These are phyloP conservation scores for Macropus fuliginosus DNA, from an alignment of 2,797 vertebrate genomes.

Conservation along the genomic window DNA sequence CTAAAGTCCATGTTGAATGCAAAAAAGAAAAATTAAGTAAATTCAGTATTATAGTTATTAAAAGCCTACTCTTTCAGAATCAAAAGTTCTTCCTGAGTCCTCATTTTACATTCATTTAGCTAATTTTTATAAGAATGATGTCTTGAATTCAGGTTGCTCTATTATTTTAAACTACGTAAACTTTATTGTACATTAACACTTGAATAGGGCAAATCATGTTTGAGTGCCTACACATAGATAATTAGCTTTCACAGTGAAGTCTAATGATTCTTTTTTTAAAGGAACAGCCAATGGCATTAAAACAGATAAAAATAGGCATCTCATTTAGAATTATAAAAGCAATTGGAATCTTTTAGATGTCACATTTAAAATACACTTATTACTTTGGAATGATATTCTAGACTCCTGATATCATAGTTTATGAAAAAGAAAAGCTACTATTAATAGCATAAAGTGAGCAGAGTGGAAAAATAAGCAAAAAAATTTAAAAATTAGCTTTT, in stretches of 20 bases:
- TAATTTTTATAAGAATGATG: constrained; percentile 79
- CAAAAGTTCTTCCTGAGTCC: constrained; percentile 73
- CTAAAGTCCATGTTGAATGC: constrained; percentile 47
- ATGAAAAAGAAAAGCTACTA: constrained; percentile 35
- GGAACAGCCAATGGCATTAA: constrained; percentile 66
- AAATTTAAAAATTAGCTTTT: constrained; percentile 51
- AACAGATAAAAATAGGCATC: constrained; percentile 78
- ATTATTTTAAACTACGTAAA: constrained; percentile 81
- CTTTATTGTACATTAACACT: constrained; percentile 81
- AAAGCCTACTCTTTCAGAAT: constrained; percentile 71
- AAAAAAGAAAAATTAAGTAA: constrained; percentile 63
- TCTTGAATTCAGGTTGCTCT: constrained; percentile 74
- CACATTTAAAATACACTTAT: constrained; percentile 70
- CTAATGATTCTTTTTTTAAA: constrained; percentile 77
- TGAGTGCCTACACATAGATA: constrained; percentile 75
- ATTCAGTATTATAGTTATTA: constrained; percentile 59
- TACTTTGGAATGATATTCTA: constrained; percentile 68
- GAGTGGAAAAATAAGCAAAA: constrained; percentile 48
- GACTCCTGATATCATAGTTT: constrained; percentile 42
- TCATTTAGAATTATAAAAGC: constrained; percentile 76
- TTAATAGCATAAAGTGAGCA: constrained; percentile 1
- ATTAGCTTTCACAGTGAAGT: constrained; percentile 77
- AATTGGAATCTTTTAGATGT: constrained; percentile 62
- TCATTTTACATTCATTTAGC: constrained; percentile 72
- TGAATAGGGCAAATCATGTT: constrained; percentile 83